phyloP scores from a whole-genome alignment of 2,797 vertebrate species.

The Chelon auratus region DNA sequence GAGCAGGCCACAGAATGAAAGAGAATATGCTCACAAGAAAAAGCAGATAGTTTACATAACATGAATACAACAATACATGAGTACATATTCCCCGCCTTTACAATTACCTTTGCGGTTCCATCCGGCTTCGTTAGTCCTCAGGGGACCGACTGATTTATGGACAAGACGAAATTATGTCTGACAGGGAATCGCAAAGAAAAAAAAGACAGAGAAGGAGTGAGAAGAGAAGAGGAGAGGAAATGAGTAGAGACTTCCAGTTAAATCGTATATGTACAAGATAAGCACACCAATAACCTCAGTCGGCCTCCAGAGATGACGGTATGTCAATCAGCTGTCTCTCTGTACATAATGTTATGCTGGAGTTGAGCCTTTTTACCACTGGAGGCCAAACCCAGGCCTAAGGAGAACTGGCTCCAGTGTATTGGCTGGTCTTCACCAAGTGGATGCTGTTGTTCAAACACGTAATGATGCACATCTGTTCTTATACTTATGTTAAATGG shows the following conservation, averaged over 20 bases:
- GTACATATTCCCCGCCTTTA: background rate
- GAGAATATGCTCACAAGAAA: background rate
- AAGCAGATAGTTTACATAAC: background rate
- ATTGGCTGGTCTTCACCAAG: slow-evolving; percentile 7
- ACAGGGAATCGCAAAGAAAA: background rate
- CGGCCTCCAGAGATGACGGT: slow-evolving; percentile 2
- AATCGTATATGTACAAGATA: background rate
- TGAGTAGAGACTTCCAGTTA: background rate
- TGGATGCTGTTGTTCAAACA: background rate
- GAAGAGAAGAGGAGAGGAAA: slow-evolving; percentile 12
- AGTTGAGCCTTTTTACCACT: background rate
- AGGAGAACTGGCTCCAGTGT: background rate
- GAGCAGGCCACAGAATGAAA: too few species aligned
- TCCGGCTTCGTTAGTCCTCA: background rate
- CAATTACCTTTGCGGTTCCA: slow-evolving; percentile 5
- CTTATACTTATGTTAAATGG: background rate
- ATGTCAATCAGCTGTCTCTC: slow-evolving; percentile 26
- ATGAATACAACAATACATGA: background rate
- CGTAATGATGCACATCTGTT: background rate
- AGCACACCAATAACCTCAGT: background rate
- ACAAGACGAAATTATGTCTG: background rate
- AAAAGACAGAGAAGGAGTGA: background rate
- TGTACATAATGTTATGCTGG: background rate
- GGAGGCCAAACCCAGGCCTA: background rate
- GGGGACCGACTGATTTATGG: background rate